Conservation (phyloP, 2,888 invertebrate species). For the Macrophya alboannulata region DNA sequence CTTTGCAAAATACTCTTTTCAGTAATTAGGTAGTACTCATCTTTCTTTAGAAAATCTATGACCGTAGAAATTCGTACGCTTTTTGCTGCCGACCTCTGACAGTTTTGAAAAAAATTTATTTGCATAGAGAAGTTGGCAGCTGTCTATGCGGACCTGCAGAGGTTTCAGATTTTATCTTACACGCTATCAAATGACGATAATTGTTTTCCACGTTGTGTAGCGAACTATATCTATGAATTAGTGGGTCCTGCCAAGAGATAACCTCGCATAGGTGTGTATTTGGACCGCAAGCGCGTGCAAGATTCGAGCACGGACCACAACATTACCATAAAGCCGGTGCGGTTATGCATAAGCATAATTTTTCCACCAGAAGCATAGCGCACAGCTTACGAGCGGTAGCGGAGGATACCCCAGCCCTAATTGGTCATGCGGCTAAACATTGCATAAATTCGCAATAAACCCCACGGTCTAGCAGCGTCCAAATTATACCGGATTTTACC, state of each 20-base stretch:
- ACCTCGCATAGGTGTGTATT: constrained; percentile 37
- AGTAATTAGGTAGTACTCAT: constrained; percentile 30
- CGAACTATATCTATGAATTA: constrained; percentile 11
- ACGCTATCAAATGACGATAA: constrained; percentile 28
- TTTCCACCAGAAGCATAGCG: constrained; percentile 69
- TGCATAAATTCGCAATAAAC: constrained; percentile 79
- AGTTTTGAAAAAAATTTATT: constrained; percentile 12
- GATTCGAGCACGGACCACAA: constrained; percentile 76
- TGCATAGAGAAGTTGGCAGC: neutral
- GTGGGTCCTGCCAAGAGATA: constrained; percentile 25
- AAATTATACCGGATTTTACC: constrained; percentile 73
- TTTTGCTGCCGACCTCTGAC: constrained; percentile 18
- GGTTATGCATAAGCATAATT: constrained; percentile 78
- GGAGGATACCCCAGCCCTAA: constrained; percentile 72
- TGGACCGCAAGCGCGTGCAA: constrained; percentile 69
- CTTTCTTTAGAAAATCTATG: constrained; percentile 32
- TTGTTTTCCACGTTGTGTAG: neutral
- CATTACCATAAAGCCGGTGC: constrained; percentile 77
- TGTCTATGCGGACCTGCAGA: neutral
- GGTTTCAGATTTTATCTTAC: neutral
- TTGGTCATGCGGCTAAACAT: constrained; percentile 77
- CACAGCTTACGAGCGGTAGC: constrained; percentile 68
- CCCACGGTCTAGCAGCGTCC: constrained; percentile 68
- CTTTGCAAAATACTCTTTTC: neutral
- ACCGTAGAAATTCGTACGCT: constrained; percentile 25